Percentiles rank a stretch among this genome's conserved stretches.
Evolutionary conservation across 2,888 invertebrate species (phyloP).

Genomic region (Netelia inedita): DNA sequence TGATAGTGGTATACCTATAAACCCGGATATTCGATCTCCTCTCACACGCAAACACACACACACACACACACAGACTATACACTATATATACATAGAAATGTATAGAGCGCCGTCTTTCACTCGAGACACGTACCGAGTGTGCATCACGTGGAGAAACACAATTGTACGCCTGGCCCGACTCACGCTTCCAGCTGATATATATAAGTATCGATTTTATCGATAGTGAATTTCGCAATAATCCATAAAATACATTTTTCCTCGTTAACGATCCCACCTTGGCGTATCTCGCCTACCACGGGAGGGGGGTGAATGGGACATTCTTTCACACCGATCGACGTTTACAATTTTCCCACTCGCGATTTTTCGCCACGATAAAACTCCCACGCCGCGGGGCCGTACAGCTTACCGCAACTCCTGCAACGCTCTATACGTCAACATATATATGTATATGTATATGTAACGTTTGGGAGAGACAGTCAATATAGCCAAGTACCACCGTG

Average conservation of each 20-base stretch:
- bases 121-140: conserved; percentile 58
- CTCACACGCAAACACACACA: conserved; percentile 5
- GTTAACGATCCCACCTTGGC: conserved; percentile 57
- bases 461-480: not conserved
- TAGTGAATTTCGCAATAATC: conserved; percentile 63
- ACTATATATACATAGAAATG: conserved; percentile 10
- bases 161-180: conserved; percentile 59
- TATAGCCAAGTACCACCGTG: not conserved
- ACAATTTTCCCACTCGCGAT: conserved; percentile 59
- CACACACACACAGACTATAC: not conserved
- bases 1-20: conserved; percentile 42
- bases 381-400: conserved; percentile 14
- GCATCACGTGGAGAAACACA: conserved; percentile 65
- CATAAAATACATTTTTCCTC: conserved; percentile 66
- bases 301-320: conserved; percentile 47
- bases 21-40: conserved; percentile 61
- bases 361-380: conserved; percentile 42
- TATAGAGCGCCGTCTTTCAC: conserved; percentile 35
- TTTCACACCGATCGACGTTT: conserved; percentile 55
- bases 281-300: not conserved
- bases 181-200: conserved; percentile 47
- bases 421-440: conserved; percentile 1
- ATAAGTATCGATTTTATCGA: conserved; percentile 65
- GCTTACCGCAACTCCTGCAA: conserved; percentile 1
- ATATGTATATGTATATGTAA: not conserved